phyloP scores from a whole-genome alignment of 2,888 invertebrate species.

The Sphecodes monilicornis region DNA sequence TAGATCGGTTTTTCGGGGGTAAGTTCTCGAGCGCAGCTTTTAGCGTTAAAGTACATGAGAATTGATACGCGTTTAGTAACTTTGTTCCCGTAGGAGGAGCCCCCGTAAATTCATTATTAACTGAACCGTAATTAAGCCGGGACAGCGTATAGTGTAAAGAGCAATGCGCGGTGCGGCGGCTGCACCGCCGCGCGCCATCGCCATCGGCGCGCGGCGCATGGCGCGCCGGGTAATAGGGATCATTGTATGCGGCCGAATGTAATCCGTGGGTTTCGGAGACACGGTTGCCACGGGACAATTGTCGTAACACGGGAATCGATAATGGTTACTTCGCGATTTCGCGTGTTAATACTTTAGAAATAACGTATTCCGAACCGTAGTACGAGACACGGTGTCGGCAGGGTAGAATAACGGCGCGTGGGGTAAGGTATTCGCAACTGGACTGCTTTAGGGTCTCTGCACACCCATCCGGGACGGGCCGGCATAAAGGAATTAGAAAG shows the following conservation, averaged over 20 bases:
- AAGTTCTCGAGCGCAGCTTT: neutral
- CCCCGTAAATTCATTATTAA: constrained; percentile 10
- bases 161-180: neutral
- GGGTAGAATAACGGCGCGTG: too few relatives aligned
- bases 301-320: too few relatives aligned
- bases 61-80: constrained; percentile 16
- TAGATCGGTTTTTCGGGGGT: neutral
- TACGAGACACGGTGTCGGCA: too few relatives aligned
- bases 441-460: too few relatives aligned
- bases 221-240: neutral
- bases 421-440: too few relatives aligned
- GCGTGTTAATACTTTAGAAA: too few relatives aligned
- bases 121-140: constrained; percentile 13
- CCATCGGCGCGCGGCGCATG: too few relatives aligned
- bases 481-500: too few relatives aligned
- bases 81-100: constrained; percentile 19
- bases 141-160: neutral
- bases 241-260: neutral
- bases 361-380: too few relatives aligned
- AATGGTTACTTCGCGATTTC: too few relatives aligned
- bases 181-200: neutral
- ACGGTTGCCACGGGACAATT: neutral
- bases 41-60: neutral
- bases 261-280: neutral
- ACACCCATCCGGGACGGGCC: too few relatives aligned